Percentiles rank a stretch among this genome's conserved stretches.
Conservation (phyloP, 2,113 vertebrate genomes). For the Labrus mixtus region DNA sequence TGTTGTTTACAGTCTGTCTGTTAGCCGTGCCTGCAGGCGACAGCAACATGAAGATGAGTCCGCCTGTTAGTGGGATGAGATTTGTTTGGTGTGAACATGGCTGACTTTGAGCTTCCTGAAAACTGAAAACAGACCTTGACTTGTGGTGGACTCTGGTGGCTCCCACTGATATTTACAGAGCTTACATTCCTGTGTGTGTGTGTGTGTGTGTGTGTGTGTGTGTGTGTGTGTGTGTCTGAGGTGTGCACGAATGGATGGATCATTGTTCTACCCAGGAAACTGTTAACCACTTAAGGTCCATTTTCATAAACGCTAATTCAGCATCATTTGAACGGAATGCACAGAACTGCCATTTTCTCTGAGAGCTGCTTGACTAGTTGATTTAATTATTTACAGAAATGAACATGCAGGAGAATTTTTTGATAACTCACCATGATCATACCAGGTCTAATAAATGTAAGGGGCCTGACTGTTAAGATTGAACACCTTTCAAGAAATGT, state of each 20-base stretch:
- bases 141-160: conserved; percentile 41
- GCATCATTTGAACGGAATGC: background rate
- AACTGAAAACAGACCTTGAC: conserved; percentile 64
- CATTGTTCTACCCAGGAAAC: background rate
- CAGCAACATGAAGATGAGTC: background rate
- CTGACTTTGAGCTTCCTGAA: conserved; percentile 23
- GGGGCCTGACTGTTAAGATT: no score
- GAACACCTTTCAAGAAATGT: no score
- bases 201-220: no score
- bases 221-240: background rate
- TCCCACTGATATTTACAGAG: conserved; percentile 69
- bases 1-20: background rate
- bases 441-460: no score
- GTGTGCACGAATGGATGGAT: conserved; percentile 18
- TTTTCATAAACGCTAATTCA: background rate
- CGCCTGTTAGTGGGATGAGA: conserved; percentile 18
- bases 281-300: conserved; percentile 9
- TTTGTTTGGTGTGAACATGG: conserved; percentile 43
- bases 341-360: background rate
- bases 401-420: no score
- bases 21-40: background rate
- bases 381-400: background rate
- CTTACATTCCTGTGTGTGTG: conserved; percentile 61
- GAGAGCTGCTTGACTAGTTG: background rate
- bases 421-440: no score